Evolutionary conservation across 2,888 invertebrate species (phyloP), one percentile per base, ranked within the genome.

Genomic region (Scrobipalpa costella): DNA sequence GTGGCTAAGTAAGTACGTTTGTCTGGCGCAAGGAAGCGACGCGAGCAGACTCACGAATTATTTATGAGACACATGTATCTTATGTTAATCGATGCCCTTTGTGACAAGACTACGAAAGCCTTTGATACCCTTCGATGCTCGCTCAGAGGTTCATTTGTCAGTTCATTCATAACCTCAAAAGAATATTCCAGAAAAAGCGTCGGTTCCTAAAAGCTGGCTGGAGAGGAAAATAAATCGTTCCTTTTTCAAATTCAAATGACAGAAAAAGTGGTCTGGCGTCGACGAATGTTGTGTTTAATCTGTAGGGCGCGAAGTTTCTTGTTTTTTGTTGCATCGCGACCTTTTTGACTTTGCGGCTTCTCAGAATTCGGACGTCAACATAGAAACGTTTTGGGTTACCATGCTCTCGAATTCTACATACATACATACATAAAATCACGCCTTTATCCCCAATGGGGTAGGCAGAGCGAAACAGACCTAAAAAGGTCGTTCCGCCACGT

Each of bases 11-110:
- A 27, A 34, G 59, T 61, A 50, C 61, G 21, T 61, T 61, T 58
- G 63, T 57, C 62, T 63, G 55, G 17, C 62, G 38, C 55, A 50
- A 47, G 58, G 63, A 27, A 27, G 27, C 27, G 63, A 63, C 58
- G 50, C 62, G 62, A 19, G 49, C 63, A 33, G 61, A 21, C 57
- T 63, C 63, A 52, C 63, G 71, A 67, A 71, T 73, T 70, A 74
- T 74, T 70, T 70, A 72, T 73, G 69, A 67, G 57, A 62, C 67
- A 63, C 65, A 65, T 68, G 67, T 63, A 62, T 70, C 63, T 64
- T 67, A 69, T 69, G 67, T 68, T 67, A 70, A 69, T 70, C 67
- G 64, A 67, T 68, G 66, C 50, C 63, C 36, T 63, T 21, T 61
- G 65, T 64, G 62, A 65, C 61, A 59, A 49, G 61, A 63, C 63